Percentiles rank a stretch among this genome's conserved stretches.
Evolutionary conservation across 2,797 vertebrate species (phyloP).

Genomic region (Cossypha caffra): DNA sequence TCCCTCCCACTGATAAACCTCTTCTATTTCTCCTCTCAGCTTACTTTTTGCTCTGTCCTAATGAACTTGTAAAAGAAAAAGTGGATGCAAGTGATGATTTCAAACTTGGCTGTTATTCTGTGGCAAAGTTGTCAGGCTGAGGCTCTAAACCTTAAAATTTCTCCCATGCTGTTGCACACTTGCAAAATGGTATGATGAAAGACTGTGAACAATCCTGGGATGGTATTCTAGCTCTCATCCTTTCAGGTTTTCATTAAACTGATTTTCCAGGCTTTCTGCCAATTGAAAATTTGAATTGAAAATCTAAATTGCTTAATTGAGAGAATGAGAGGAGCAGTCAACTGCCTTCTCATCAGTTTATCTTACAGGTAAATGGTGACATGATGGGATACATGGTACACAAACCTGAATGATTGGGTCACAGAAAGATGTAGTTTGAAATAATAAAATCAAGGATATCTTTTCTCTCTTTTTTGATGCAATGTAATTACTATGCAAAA

Average conservation of each 20-base stretch:
- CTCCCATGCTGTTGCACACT: neutral
- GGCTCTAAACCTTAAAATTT: conserved; percentile 5
- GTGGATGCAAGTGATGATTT: conserved; percentile 30
- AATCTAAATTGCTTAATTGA: neutral
- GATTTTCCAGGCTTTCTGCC: conserved; percentile 30
- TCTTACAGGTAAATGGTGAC: neutral
- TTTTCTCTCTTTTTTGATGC: neutral
- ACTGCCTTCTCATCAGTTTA: neutral
- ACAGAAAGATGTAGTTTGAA: neutral
- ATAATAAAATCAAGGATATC: neutral
- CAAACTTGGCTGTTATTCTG: neutral
- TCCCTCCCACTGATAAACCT: neutral
- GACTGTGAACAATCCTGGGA: conserved; percentile 42
- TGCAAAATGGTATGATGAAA: neutral
- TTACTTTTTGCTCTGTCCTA: conserved; percentile 20
- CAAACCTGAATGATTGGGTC: neutral
- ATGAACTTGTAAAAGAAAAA: conserved; percentile 46
- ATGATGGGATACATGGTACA: neutral
- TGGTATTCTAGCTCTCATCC: neutral
- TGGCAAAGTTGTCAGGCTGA: conserved; percentile 21
- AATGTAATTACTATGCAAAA: neutral
- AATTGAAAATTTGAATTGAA: conserved; percentile 32
- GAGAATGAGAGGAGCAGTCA: neutral
- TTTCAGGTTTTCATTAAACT: conserved; percentile 36
- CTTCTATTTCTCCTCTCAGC: neutral